A percentile compares a stretch with the other conserved stretches of the same genome.
Conservation (phyloP, 2,797 vertebrate species). For the Acipenser transmontanus region DNA sequence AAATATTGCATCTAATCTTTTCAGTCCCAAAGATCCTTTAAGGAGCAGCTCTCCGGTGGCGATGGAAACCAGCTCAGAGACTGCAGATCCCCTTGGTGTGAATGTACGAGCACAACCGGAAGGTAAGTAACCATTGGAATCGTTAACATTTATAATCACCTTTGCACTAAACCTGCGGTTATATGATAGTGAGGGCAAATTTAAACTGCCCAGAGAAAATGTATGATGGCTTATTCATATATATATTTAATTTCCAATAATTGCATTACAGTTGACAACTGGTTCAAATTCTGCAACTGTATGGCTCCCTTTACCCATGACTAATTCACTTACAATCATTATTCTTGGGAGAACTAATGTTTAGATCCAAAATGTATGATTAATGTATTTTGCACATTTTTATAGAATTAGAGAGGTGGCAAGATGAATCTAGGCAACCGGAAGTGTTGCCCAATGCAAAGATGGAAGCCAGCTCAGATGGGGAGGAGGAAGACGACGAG, state of each 20-base stretch:
- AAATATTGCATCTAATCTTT: conserved; percentile 23
- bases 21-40: conserved; percentile 82
- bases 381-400: not conserved
- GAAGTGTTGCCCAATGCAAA: conserved; percentile 50
- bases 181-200: too few species aligned
- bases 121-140: conserved; percentile 54
- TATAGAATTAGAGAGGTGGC: conserved; percentile 56
- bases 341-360: too few species aligned
- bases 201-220: too few species aligned
- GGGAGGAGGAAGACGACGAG: conserved; percentile 65
- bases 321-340: too few species aligned
- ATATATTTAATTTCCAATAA: too few species aligned
- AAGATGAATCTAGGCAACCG: conserved; percentile 26
- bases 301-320: too few species aligned
- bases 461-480: conserved; percentile 65
- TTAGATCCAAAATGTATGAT: too few species aligned
- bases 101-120: conserved; percentile 67
- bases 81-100: conserved; percentile 73
- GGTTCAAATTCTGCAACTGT: too few species aligned
- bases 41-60: conserved; percentile 93
- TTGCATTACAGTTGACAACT: too few species aligned
- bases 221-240: too few species aligned
- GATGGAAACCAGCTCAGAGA: conserved; percentile 90
- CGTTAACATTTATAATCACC: not conserved
- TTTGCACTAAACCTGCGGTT: not conserved